Percentiles rank a stretch among this genome's conserved stretches.
phyloP scores from a whole-genome alignment of 2,797 vertebrate genomes.

The Chelonia mydas region DNA sequence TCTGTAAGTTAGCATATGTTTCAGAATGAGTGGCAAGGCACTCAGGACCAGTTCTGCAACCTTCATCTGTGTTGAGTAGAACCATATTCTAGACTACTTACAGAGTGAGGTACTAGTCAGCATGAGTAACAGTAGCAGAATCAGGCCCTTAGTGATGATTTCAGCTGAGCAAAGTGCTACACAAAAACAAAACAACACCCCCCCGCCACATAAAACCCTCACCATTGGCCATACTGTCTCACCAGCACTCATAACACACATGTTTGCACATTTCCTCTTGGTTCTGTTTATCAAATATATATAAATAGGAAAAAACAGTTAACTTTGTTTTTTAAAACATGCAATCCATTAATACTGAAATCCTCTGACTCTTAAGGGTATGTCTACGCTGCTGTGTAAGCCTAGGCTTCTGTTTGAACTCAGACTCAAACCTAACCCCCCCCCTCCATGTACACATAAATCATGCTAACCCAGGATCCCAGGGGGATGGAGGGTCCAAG shows the following conservation, averaged over 20 bases:
- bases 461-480: not conserved
- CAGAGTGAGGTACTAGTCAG: not conserved
- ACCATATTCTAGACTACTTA: not conserved
- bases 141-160: not conserved
- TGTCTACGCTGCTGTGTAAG: not conserved
- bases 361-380: not conserved
- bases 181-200: not conserved
- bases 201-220: not conserved
- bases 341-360: not conserved
- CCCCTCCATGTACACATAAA: not conserved
- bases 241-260: not conserved
- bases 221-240: not conserved
- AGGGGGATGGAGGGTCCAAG: not conserved
- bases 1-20: not conserved
- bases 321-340: not conserved
- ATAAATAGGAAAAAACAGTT: not conserved
- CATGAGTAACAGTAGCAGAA: not conserved
- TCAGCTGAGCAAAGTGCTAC: not conserved
- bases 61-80: not conserved
- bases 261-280: not conserved
- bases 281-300: not conserved
- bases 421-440: not conserved
- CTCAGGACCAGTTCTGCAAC: not conserved
- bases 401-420: not conserved
- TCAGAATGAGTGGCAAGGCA: not conserved